Base-by-base conservation (phyloP, 2,888 invertebrate genomes). In the Aelia acuminata region DNA sequence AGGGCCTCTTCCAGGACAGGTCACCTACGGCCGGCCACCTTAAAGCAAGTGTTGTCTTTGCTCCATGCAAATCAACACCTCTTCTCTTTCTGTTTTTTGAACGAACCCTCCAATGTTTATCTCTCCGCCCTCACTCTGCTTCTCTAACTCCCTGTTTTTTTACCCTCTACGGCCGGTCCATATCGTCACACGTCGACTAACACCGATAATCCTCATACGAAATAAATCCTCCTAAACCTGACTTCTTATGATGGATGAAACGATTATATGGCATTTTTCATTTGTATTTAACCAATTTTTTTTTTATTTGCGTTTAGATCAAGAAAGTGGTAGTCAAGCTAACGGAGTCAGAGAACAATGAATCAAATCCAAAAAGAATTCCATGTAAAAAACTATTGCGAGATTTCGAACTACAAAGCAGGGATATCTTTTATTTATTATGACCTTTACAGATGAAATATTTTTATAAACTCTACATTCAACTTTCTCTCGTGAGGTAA, bases 41-140 rank as follows among this genome's bases (percentile, higher is more conserved):
- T 57, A 35, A 70, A 70, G 63, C 80, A 39, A 80, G 43, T 80
- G 80, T 80, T 80, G 39, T 80, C 80, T 80, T 80, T 80, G n/a
- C 80, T 47, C 80, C 35, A 85, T 50, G 85, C 49, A 85, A 85
- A 85, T 50, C 85, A 49, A 50, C 85, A 85, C 49, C 85, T 85
- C 53, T 85, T 13, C 85, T 85, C 85, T 85, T 84, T 48, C 50
- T 84, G 49, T 49, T 84, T 84, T 84, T 48, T 20, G 26, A 49
- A 31, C 84, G 11, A 31, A 15, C 50, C 35, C n/a, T 20, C 35
- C n/a, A 35, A 50, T 31, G 50, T 50, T 49, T 53, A n/a, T n/a
- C n/a, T 26, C 85, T 39, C 53, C 39, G 53, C 49, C 85, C 85
- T n/a, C n/a, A n/a, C n/a, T 50, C 31, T 50, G 26, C 85, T n/a